Percentiles rank a stretch among this genome's conserved stretches.
phyloP scores from a whole-genome alignment of 2,113 vertebrate species.

The Columbina picui region DNA sequence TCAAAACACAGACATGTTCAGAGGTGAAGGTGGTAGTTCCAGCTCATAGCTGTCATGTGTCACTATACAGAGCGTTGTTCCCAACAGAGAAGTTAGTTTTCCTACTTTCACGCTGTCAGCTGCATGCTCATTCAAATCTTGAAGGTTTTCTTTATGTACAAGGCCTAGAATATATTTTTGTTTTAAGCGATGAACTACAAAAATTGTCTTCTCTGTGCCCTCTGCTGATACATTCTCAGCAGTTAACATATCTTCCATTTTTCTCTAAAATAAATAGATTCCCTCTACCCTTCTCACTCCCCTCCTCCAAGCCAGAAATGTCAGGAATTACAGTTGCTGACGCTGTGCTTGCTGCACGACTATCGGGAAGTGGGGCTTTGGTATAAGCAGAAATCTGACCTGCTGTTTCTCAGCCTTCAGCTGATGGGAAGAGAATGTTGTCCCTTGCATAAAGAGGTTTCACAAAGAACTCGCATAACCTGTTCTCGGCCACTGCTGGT shows the following conservation, averaged over 20 bases:
- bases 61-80: background rate
- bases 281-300: background rate
- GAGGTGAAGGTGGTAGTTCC: background rate
- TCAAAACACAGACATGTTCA: background rate
- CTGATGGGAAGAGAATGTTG: background rate
- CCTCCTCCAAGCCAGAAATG: background rate
- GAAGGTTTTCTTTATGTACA: background rate
- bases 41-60: background rate
- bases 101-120: background rate
- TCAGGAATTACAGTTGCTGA: conserved; percentile 15
- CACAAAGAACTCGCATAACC: background rate
- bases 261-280: background rate
- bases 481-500: background rate
- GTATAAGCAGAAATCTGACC: conserved; percentile 20
- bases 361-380: background rate
- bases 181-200: background rate
- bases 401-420: background rate
- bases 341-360: background rate
- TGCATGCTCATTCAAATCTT: background rate
- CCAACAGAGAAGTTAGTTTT: background rate
- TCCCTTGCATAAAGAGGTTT: background rate
- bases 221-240: background rate
- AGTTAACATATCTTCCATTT: background rate
- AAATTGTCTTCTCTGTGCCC: background rate
- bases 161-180: background rate